phyloP scores from a whole-genome alignment of 2,888 invertebrate genomes.

The Parelbella ahira region DNA sequence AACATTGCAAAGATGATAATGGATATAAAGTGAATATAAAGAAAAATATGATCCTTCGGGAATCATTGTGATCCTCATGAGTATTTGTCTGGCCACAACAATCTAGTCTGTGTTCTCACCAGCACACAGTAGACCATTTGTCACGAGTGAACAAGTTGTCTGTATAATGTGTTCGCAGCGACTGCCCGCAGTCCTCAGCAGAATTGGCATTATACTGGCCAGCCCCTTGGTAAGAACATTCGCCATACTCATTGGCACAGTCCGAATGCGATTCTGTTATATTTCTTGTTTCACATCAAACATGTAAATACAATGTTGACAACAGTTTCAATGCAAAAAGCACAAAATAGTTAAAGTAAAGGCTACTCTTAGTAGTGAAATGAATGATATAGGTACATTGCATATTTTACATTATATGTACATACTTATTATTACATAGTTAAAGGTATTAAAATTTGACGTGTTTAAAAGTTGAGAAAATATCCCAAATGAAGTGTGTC shows the following conservation, averaged over 20 bases:
- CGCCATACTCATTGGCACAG: constrained; percentile 75
- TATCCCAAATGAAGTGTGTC: too few relatives aligned
- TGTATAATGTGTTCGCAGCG: constrained; percentile 91
- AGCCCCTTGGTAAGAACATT: constrained; percentile 93
- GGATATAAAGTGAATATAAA: constrained; percentile 24
- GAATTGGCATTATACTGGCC: constrained; percentile 97
- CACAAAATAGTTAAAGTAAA: too few relatives aligned
- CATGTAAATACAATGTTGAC: constrained; percentile 2
- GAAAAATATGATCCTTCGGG: constrained; percentile 17
- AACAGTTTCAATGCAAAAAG: not conserved
- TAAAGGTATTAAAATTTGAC: not conserved
- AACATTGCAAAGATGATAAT: constrained; percentile 42
- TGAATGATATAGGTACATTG: too few relatives aligned
- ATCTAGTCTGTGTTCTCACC: constrained; percentile 70
- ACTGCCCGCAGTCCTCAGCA: constrained; percentile 96
- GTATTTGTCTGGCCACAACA: constrained; percentile 61
- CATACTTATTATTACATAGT: too few relatives aligned
- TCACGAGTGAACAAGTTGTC: constrained; percentile 79
- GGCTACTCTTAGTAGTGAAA: too few relatives aligned
- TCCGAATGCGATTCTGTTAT: constrained; percentile 61
- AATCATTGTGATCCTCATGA: constrained; percentile 27
- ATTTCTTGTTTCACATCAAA: constrained; percentile 44
- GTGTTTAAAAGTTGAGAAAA: too few relatives aligned
- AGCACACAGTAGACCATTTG: constrained; percentile 71
- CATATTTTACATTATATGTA: too few relatives aligned